Conservation (phyloP, 2,113 vertebrate species). For the Castor canadensis region DNA sequence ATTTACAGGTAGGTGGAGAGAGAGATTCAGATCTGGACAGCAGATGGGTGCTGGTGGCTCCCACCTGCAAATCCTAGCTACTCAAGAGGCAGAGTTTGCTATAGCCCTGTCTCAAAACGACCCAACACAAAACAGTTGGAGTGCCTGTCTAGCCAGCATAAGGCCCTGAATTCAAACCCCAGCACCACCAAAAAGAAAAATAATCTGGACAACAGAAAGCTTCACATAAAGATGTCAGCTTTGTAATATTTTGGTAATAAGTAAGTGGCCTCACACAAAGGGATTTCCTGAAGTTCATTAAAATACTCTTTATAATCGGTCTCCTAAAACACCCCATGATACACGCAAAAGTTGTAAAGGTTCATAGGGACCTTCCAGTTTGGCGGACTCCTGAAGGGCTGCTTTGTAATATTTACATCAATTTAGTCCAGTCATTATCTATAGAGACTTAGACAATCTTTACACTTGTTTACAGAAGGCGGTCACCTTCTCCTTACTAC, state of each 20-base stretch:
- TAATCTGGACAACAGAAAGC: no score
- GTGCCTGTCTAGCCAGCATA: no score
- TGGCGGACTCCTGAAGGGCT: neutral
- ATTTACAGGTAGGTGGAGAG: conserved; percentile 84
- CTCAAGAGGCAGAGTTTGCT: no score
- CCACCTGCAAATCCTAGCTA: no score
- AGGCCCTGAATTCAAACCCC: no score
- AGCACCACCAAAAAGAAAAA: no score
- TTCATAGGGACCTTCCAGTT: neutral
- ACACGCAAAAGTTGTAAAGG: neutral
- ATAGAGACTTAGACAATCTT: neutral
- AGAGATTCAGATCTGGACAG: neutral
- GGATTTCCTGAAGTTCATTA: neutral
- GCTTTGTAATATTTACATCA: neutral
- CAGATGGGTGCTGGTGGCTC: no score
- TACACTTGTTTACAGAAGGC: conserved; percentile 85
- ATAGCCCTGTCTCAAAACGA: no score
- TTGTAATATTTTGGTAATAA: neutral
- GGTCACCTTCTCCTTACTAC: conserved; percentile 96
- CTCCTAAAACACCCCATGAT: neutral
- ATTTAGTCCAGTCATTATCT: neutral
- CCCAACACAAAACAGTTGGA: no score
- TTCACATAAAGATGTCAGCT: neutral
- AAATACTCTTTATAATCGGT: neutral
- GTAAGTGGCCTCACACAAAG: neutral